phyloP scores from a whole-genome alignment of 2,797 vertebrate genomes.

The Sebastes taczanowskii region DNA sequence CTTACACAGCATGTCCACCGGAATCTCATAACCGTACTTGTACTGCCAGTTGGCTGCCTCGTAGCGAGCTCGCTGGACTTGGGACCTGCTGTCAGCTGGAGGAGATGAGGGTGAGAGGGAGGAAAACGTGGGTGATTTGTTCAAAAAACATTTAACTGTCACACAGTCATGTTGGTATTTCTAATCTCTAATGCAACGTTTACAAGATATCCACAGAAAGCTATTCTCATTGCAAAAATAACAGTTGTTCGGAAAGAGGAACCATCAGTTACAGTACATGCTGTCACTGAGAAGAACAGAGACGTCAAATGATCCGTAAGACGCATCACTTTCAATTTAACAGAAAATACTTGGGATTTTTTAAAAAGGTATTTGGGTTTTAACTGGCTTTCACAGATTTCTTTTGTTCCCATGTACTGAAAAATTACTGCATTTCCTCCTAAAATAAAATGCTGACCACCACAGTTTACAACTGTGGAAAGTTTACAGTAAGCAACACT shows the following conservation, averaged over 20 bases:
- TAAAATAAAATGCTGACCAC: neutral
- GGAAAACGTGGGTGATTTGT: neutral
- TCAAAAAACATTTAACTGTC: neutral
- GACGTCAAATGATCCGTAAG: neutral
- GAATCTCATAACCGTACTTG: slow-evolving; percentile 98
- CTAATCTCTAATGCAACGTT: neutral
- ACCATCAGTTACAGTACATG: neutral
- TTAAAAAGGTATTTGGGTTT: neutral
- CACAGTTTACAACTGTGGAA: neutral
- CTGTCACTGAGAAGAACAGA: neutral
- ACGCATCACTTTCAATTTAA: neutral
- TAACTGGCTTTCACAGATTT: neutral
- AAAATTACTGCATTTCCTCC: neutral
- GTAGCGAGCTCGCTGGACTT: slow-evolving; percentile 96
- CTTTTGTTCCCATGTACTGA: neutral
- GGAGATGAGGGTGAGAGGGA: neutral
- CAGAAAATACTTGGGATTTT: neutral
- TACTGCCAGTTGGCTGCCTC: slow-evolving; percentile 99
- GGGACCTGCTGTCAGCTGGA: slow-evolving; percentile 95
- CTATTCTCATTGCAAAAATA: neutral
- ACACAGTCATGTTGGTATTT: neutral
- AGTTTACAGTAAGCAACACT: neutral
- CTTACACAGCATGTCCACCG: slow-evolving; percentile 98
- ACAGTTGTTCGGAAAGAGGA: neutral
- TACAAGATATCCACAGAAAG: neutral